These are phyloP conservation scores for Glossophaga mutica DNA, from an alignment of 2,797 vertebrate genomes.

Conservation along the genomic window DNA sequence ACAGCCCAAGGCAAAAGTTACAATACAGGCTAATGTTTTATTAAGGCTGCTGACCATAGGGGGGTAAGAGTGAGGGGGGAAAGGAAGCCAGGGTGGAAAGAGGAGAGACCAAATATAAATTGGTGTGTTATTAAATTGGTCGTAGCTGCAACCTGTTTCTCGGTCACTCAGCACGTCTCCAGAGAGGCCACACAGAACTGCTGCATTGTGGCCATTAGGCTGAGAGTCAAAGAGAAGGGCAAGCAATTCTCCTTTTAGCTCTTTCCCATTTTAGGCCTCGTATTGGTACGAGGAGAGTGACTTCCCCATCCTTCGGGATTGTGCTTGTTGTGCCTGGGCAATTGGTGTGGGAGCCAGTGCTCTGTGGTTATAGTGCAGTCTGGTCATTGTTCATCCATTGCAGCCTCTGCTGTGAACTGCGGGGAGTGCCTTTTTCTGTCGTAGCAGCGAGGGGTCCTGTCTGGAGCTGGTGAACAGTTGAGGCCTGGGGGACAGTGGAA, in stretches of 20 bases:
- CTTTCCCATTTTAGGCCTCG: not conserved
- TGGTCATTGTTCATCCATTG: not conserved
- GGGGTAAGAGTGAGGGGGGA: not conserved
- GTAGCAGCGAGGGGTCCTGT: rapidly evolving
- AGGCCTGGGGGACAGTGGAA: rapidly evolving
- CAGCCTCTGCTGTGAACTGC: rapidly evolving
- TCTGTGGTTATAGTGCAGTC: not conserved
- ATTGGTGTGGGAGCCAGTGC: not conserved
- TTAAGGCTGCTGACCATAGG: not conserved
- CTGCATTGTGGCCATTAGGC: too few species aligned
- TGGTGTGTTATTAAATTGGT: not conserved
- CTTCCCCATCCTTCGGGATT: not conserved
- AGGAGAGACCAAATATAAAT: not conserved
- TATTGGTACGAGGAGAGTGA: not conserved
- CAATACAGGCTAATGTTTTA: not conserved
- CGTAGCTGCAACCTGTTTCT: not conserved
- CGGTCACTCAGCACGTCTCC: not conserved
- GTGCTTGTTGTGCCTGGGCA: not conserved
- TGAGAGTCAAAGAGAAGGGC: not conserved
- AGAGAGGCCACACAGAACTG: not conserved
- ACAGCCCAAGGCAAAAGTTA: not conserved
- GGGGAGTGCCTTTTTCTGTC: not conserved
- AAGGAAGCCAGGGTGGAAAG: not conserved
- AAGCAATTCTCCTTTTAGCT: not conserved
- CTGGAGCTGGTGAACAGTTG: not conserved